Evolutionary conservation across 2,888 invertebrate species (phyloP), one percentile per base, ranked within the genome.

Genomic region (Chorisops tibialis): DNA sequence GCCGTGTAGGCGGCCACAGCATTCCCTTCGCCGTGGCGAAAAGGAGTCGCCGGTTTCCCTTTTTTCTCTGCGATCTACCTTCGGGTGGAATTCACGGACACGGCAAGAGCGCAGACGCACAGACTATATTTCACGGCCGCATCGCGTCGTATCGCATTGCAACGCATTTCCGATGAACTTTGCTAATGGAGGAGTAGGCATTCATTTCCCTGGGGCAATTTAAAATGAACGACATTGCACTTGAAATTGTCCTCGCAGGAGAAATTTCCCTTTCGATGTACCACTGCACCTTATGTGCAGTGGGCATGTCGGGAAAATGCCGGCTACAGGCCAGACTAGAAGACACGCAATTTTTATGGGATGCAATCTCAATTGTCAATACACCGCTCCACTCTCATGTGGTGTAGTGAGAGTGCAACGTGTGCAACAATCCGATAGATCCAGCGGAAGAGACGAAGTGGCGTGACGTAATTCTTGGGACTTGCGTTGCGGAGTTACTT

Each of bases 251-350:
- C 45, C 61, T 45, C 24, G 54, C 21, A 18, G 14, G 18, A 35
- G 37, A 39, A 61, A 54, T 54, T 61, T 61, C 61, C 61, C 61
- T 61, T 61, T 61, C 61, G 54, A 45, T 61, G 45, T 21, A 41
- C 30, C 43, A 30, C 30, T 35, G 37, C 11, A n/a, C n/a, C n/a
- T n/a, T n/a, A n/a, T n/a, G n/a, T 11, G 37, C n/a, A 14, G 16
- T 3, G 37, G n/a, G 18, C 14, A 16, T 19, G 39, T 12, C 11
- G 49, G 6, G 39, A 14, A 49, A 39, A 30, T 35, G 48, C 30
- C 59, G 19, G 38, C 30, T 24, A 12, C 45, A 45, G 58, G 35
- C 21, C 47, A n/a, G n/a, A n/a, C n/a, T n/a, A n/a, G n/a, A n/a
- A n/a, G n/a, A n/a, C n/a, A n/a, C n/a, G n/a, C n/a, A n/a, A n/a